Percentiles rank a stretch among this genome's conserved stretches.
Evolutionary conservation across 2,113 vertebrate genomes (phyloP).

Genomic region (Aramus guarauna): DNA sequence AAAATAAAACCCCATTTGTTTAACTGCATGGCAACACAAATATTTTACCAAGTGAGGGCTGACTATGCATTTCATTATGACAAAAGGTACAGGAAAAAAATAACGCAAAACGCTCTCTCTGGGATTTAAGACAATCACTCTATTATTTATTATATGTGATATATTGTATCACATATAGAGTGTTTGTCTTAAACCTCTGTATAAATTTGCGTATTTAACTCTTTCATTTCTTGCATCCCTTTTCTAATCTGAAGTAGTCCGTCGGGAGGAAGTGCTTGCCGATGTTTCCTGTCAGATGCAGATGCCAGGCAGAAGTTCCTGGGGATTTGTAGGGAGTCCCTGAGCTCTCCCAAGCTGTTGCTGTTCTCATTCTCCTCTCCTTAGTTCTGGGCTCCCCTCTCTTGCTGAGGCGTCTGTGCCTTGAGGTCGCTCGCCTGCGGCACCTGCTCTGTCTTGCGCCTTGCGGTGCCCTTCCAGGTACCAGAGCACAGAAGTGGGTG

Average conservation of each 20-base stretch:
- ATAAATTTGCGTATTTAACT: constrained; percentile 40
- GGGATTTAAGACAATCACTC: not conserved
- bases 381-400: not conserved
- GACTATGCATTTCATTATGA: constrained; percentile 65
- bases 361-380: not conserved
- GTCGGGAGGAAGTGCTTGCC: not conserved
- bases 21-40: constrained; percentile 73
- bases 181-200: constrained; percentile 45
- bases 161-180: no score
- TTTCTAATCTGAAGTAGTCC: not conserved
- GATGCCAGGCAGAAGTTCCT: not conserved
- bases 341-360: not conserved
- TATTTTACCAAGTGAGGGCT: constrained; percentile 68
- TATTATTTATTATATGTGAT: not conserved
- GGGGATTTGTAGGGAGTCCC: not conserved
- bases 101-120: not conserved
- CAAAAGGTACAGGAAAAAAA: not conserved
- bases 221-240: not conserved
- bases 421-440: not conserved
- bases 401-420: not conserved
- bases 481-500: not conserved
- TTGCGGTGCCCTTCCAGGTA: not conserved
- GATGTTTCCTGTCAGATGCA: not conserved
- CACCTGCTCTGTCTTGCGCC: not conserved
- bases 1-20: constrained; percentile 76